phyloP scores from a whole-genome alignment of 1,140 invertebrate species.

The Drosophila leontia region DNA sequence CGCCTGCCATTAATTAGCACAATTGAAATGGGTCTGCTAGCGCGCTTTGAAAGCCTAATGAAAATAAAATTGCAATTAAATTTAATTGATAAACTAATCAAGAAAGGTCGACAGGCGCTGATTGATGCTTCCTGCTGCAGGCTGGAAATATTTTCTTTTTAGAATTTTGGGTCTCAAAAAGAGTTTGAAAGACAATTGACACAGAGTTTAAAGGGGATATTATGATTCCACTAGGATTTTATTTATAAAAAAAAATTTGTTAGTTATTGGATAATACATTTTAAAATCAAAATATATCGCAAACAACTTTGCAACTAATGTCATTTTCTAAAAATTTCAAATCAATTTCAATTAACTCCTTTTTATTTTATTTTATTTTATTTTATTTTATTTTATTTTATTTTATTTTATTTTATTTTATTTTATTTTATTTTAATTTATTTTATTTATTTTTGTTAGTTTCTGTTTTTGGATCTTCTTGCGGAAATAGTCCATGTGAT shows the following conservation, averaged over 20 bases:
- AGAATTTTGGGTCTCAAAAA: not conserved
- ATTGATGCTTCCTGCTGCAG: conserved; percentile 47
- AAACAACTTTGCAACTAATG: no score
- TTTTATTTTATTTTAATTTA: no score
- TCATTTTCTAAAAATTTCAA: no score
- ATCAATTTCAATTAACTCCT: no score
- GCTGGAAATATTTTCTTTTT: not conserved
- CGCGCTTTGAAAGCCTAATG: conserved; percentile 51
- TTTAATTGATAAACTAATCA: conserved; percentile 72
- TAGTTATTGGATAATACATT: no score
- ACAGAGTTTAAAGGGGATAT: not conserved
- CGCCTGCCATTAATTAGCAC: conserved; percentile 65
- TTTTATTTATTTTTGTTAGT: no score
- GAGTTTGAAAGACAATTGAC: not conserved
- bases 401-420: no score
- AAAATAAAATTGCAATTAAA: conserved; percentile 72
- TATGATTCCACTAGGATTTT: not conserved
- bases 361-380: no score
- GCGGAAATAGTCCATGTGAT: conserved; percentile 97
- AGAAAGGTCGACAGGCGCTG: conserved; percentile 47
- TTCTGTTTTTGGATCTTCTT: conserved; percentile 88
- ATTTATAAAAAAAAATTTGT: no score
- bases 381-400: no score
- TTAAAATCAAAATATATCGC: no score
- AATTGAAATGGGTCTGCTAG: conserved; percentile 25